A percentile compares a stretch with the other conserved stretches of the same genome.
These are phyloP conservation scores for Zophobas morio DNA, from an alignment of 1,140 invertebrate genomes.

Conservation along the genomic window DNA sequence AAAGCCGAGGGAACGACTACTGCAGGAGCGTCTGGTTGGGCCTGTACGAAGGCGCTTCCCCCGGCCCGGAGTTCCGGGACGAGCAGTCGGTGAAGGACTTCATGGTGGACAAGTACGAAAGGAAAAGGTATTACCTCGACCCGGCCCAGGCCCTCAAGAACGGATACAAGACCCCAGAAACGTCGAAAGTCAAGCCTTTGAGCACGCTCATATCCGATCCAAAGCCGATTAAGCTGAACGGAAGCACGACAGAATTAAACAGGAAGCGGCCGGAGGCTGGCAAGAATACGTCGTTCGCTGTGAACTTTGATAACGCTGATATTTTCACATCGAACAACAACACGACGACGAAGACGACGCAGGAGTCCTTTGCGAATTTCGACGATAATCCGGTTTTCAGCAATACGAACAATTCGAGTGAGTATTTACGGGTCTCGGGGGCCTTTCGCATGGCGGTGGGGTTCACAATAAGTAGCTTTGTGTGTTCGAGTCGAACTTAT, in stretches of 20 bases:
- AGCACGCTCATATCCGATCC: slow-evolving; percentile 51
- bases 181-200: slow-evolving; percentile 56
- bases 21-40: slow-evolving; percentile 93
- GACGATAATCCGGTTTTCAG: slow-evolving; percentile 81
- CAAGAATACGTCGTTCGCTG: slow-evolving; percentile 69
- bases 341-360: slow-evolving; percentile 57
- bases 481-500: background rate
- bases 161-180: slow-evolving; percentile 61
- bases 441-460: background rate
- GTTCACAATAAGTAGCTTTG: background rate
- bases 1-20: slow-evolving; percentile 93
- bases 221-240: slow-evolving; percentile 54
- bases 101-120: slow-evolving; percentile 95
- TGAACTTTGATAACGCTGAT: slow-evolving; percentile 76
- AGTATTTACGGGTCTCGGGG: slow-evolving; percentile 6
- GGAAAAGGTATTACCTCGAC: slow-evolving; percentile 84
- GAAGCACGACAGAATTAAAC: slow-evolving; percentile 50
- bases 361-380: slow-evolving; percentile 78
- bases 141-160: slow-evolving; percentile 71
- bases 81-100: slow-evolving; percentile 92
- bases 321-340: slow-evolving; percentile 68
- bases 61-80: slow-evolving; percentile 81
- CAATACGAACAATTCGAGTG: slow-evolving; percentile 43
- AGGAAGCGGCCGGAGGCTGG: slow-evolving; percentile 26
- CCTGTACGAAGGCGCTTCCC: slow-evolving; percentile 75